Base-by-base conservation (phyloP, 1,140 invertebrate genomes). In the Penaeus indicus region DNA sequence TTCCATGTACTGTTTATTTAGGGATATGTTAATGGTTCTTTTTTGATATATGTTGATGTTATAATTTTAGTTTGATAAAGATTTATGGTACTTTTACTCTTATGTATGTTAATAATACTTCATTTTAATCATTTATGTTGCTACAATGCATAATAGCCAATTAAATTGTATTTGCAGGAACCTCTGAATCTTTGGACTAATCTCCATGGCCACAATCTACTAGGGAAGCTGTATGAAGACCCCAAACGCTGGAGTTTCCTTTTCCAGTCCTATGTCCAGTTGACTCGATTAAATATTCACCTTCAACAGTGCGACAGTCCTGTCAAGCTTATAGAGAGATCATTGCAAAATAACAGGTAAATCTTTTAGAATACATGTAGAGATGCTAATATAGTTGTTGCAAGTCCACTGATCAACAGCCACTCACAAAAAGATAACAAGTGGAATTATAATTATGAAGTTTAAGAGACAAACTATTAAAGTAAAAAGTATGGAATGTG, bases 261-360 rank as follows among this genome's bases (percentile, higher is more conserved):
- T 21, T 95, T 95, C 91, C 94, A 95, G 92, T 93, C 93, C 42
- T 94, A 94, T 91, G 94, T 94, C 21, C 94, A 94, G 89, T 91
- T 95, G 18, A 94, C 94, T 8, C 93, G 94, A 92, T 91, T 94
- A 18, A 91, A 94, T 87, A 92, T 93, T 62, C 94, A 94, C 91
- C 90, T 91, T 69, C 90, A 92, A 86, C 21, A 78, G 27, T 82
- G 92, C 91, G 79, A 77, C 22, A 90, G 91, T 67, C 91, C 91
- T 84, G 91, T 95, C 32, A 93, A 93, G 90, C 90, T 95, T 54
- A 94, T 95, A 92, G 95, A 95, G 91, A 91, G 95, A 86, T 95
- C 94, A 3, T 92, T 95, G 10, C 94, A 93, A 87, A 93, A 93
- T 91, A 93, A 93, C 90, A 92, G 93, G 92, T 93, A 83, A 1